phyloP scores from a whole-genome alignment of 2,797 vertebrate species.

The Centroberyx gerrardi region DNA sequence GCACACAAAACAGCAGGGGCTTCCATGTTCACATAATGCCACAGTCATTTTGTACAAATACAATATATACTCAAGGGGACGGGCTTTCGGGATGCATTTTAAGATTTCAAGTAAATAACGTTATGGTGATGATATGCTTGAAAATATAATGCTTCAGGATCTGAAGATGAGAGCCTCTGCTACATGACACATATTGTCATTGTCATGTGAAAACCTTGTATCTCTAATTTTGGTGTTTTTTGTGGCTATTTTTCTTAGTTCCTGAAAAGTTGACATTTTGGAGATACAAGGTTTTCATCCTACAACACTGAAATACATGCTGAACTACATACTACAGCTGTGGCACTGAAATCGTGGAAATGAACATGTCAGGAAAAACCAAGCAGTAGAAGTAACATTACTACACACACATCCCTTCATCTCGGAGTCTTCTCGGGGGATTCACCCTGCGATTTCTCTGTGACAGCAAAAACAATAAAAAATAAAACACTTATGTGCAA shows the following conservation, averaged over 20 bases:
- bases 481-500: constrained; percentile 31
- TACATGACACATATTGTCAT: not conserved
- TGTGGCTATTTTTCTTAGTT: too few species aligned
- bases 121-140: not conserved
- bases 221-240: too few species aligned
- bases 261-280: not conserved
- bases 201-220: too few species aligned
- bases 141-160: not conserved
- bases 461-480: constrained; percentile 31
- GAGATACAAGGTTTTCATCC: not conserved
- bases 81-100: not conserved
- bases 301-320: not conserved
- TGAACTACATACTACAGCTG: constrained; percentile 1
- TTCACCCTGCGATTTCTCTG: constrained; percentile 40
- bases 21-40: constrained; percentile 23
- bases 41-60: constrained; percentile 19
- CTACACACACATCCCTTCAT: constrained; percentile 79
- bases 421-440: constrained; percentile 79
- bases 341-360: not conserved
- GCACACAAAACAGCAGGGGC: constrained; percentile 9
- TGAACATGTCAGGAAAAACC: constrained; percentile 14
- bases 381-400: constrained; percentile 39
- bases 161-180: not conserved
- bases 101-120: constrained; percentile 4
- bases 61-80: not conserved